A percentile compares a stretch with the other conserved stretches of the same genome.
Conservation (phyloP, 2,888 invertebrate species). For the Drosophila trichaetosa region DNA sequence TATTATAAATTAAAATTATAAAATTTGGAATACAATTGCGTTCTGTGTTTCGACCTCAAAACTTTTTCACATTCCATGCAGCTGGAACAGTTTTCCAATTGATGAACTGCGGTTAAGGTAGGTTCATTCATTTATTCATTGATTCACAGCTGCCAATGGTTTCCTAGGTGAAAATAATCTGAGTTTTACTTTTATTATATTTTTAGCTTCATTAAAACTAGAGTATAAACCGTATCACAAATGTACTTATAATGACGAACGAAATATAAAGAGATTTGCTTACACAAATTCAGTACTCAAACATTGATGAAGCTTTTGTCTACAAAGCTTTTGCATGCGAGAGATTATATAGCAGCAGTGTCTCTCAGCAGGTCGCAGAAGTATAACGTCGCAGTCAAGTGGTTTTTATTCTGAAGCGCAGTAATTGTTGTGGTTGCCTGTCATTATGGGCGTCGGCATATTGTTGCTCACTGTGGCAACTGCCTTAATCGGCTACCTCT, state of each 20-base stretch:
- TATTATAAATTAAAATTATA: not conserved
- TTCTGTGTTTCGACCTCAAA: not conserved
- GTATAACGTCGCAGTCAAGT: not conserved
- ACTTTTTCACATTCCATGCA: not conserved
- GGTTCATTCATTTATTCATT: too few relatives aligned
- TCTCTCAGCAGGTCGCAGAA: slow-evolving; percentile 15
- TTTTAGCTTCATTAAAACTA: too few relatives aligned
- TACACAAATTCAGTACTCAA: too few relatives aligned
- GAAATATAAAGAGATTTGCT: too few relatives aligned
- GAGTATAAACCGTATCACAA: too few relatives aligned
- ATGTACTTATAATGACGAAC: too few relatives aligned
- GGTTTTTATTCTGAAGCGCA: not conserved
- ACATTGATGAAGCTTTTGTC: too few relatives aligned
- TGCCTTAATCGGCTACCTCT: slow-evolving; percentile 32
- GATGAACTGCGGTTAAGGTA: too few relatives aligned
- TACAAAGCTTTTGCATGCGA: too few relatives aligned
- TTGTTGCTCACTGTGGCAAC: slow-evolving; percentile 39
- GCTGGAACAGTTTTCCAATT: not conserved
- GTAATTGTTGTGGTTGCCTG: not conserved
- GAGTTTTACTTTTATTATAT: too few relatives aligned
- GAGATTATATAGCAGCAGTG: not conserved
- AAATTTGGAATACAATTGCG: not conserved
- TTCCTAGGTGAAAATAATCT: too few relatives aligned
- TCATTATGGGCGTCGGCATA: slow-evolving; percentile 44
- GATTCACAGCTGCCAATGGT: too few relatives aligned